phyloP scores from a whole-genome alignment of 2,888 invertebrate species.

The Copidosoma aretas region DNA sequence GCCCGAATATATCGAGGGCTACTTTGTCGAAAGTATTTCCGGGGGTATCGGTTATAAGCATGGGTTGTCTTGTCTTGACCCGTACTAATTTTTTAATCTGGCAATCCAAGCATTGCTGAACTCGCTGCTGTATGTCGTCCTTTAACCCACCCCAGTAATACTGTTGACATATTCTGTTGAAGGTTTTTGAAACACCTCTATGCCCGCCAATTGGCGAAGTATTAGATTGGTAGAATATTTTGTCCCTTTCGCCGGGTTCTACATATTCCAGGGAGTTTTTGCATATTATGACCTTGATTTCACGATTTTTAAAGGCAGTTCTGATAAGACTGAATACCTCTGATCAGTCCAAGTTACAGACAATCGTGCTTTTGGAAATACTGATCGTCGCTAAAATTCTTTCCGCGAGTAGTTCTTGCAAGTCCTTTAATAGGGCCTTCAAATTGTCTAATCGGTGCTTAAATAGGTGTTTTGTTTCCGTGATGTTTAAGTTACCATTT shows the following conservation, averaged over 20 bases:
- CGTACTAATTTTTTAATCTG: constrained; percentile 40
- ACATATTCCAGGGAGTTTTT: constrained; percentile 1
- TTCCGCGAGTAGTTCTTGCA: neutral
- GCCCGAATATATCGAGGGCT: constrained; percentile 44
- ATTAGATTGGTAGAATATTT: constrained; percentile 9
- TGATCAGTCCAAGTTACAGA: neutral
- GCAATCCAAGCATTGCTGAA: constrained; percentile 23
- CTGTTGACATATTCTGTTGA: constrained; percentile 23
- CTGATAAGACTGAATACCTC: neutral
- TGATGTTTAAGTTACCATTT: no score
- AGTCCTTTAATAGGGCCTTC: no score
- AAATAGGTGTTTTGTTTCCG: no score
- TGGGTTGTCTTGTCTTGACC: constrained; percentile 26
- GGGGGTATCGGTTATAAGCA: constrained; percentile 39
- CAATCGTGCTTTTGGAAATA: neutral
- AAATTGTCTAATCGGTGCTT: neutral
- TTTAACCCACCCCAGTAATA: constrained; percentile 31
- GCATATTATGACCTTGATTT: neutral
- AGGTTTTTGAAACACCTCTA: constrained; percentile 28
- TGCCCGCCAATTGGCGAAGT: constrained; percentile 17
- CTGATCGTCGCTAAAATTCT: neutral
- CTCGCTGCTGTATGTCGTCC: constrained; percentile 18
- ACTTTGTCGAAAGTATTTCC: constrained; percentile 36
- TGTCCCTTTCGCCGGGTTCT: neutral
- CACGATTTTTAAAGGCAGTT: neutral